Evolutionary conservation across 2,888 invertebrate genomes (phyloP).

Genomic region (Dendrolimus houi): DNA sequence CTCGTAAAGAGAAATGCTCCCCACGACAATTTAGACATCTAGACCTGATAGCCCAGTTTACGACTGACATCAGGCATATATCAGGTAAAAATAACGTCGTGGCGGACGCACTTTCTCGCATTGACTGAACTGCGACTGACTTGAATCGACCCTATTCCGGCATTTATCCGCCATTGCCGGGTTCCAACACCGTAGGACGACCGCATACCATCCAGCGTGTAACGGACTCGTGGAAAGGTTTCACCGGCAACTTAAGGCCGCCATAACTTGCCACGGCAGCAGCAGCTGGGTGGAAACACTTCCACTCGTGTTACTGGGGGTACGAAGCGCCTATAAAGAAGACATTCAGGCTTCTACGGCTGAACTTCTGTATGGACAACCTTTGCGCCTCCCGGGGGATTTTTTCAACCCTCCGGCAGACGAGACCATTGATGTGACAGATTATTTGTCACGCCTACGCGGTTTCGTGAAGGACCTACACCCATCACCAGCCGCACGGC

Average conservation of each 20-base stretch:
- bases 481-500: constrained; percentile 6
- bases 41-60: constrained; percentile 9
- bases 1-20: constrained; percentile 1
- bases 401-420: constrained; percentile 1
- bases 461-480: background rate
- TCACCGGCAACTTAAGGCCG: constrained; percentile 21
- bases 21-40: constrained; percentile 8
- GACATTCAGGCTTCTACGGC: constrained; percentile 7
- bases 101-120: constrained; percentile 31
- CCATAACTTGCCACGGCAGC: constrained; percentile 8
- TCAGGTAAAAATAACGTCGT: constrained; percentile 28
- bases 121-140: constrained; percentile 18
- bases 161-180: constrained; percentile 9
- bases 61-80: constrained; percentile 7
- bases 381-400: constrained; percentile 5
- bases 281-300: constrained; percentile 5
- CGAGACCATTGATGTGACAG: constrained; percentile 6
- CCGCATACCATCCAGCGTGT: constrained; percentile 20
- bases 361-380: constrained; percentile 6
- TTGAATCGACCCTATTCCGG: constrained; percentile 14
- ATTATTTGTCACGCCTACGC: constrained; percentile 1
- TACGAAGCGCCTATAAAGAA: constrained; percentile 9
- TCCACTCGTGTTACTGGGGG: constrained; percentile 8
- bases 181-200: constrained; percentile 14
- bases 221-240: constrained; percentile 24